phyloP scores from a whole-genome alignment of 2,888 invertebrate genomes.

The Macrophya annulata region DNA sequence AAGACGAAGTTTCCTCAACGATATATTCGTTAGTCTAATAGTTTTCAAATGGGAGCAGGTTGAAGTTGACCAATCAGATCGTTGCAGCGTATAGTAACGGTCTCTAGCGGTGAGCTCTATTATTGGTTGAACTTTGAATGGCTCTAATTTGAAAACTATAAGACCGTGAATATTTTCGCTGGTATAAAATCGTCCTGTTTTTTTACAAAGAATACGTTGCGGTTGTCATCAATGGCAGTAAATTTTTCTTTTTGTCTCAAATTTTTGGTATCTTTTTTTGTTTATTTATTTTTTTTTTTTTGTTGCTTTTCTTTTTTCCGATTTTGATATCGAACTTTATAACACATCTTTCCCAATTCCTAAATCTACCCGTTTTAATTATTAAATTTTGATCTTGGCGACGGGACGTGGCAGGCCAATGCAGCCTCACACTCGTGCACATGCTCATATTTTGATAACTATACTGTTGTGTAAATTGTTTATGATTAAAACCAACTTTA shows the following conservation, averaged over 20 bases:
- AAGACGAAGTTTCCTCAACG: background rate
- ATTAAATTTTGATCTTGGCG: conserved; percentile 44
- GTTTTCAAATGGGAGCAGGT: too few species aligned
- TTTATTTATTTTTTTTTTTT: too few species aligned
- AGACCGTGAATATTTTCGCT: background rate
- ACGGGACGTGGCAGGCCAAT: conserved; percentile 34
- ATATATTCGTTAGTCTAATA: too few species aligned
- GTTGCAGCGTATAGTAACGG: too few species aligned
- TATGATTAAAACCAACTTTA: conserved; percentile 44
- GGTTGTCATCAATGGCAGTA: background rate
- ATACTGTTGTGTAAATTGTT: conserved; percentile 53
- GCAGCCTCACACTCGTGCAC: conserved; percentile 54
- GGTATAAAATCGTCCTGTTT: background rate
- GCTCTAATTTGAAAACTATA: background rate
- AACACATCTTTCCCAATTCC: background rate
- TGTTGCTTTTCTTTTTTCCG: background rate
- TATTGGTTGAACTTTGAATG: background rate
- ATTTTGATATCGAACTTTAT: background rate
- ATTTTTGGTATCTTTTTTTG: background rate
- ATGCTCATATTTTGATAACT: conserved; percentile 41
- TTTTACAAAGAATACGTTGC: background rate
- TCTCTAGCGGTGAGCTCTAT: too few species aligned
- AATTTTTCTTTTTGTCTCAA: background rate
- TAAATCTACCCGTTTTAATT: background rate
- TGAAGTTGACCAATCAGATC: too few species aligned